Percentiles rank a stretch among this genome's conserved stretches.
Evolutionary conservation across 1,140 invertebrate genomes (phyloP).

Genomic region (Asbolus verrucosus): DNA sequence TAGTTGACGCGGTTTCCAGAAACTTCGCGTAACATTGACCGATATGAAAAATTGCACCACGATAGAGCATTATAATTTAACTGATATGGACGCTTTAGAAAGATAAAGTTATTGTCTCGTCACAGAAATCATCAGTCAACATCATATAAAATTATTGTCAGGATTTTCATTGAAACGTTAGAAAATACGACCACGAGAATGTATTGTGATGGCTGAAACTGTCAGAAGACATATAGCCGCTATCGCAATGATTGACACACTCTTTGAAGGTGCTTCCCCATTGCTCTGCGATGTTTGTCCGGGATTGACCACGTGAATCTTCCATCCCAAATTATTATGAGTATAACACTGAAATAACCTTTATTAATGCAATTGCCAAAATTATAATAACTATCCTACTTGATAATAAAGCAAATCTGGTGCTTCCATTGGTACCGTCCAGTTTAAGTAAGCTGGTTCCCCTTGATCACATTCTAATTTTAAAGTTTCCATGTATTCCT

Average conservation of each 20-base stretch:
- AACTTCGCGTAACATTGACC: not conserved
- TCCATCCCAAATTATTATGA: slow-evolving; percentile 93
- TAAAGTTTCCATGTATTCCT: slow-evolving; percentile 81
- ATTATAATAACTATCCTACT: too few species aligned
- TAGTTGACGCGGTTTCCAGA: not conserved
- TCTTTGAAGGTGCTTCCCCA: slow-evolving; percentile 33
- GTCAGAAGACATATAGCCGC: slow-evolving; percentile 34
- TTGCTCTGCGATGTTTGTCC: slow-evolving; percentile 63
- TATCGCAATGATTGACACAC: slow-evolving; percentile 22
- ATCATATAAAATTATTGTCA: slow-evolving; percentile 42
- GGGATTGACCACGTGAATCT: slow-evolving; percentile 88
- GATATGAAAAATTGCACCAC: slow-evolving; percentile 12
- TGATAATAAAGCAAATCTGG: slow-evolving; percentile 90
- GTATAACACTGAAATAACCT: slow-evolving; percentile 83
- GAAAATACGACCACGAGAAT: slow-evolving; percentile 38
- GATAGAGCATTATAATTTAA: slow-evolving; percentile 14
- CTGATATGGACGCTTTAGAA: slow-evolving; percentile 34
- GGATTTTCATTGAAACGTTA: slow-evolving; percentile 38
- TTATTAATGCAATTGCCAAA: too few species aligned
- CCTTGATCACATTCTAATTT: slow-evolving; percentile 80
- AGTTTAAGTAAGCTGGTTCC: slow-evolving; percentile 78
- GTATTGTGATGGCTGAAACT: slow-evolving; percentile 34
- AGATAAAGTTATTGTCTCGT: slow-evolving; percentile 38
- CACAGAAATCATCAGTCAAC: slow-evolving; percentile 40
- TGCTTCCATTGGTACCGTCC: slow-evolving; percentile 85